Evolutionary conservation across 2,888 invertebrate species (phyloP), one percentile per base, ranked within the genome.

Genomic region (Masnerella sp.): DNA sequence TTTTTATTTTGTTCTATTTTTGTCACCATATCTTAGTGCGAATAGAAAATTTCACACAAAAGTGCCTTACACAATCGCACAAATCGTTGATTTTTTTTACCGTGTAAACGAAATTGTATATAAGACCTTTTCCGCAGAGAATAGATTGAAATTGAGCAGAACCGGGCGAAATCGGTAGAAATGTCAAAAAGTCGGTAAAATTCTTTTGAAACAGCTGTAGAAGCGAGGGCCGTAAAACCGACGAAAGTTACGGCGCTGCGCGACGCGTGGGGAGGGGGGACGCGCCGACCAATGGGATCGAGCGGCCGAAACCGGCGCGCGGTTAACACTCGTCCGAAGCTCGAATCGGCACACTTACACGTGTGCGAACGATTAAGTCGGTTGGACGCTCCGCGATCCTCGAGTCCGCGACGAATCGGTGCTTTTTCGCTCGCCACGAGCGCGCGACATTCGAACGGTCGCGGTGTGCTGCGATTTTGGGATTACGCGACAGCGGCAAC

Each of bases 311-410:
- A 76, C 78, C 78, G 78, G 78, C 79, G 79, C 77, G 79, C 81
- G 79, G 80, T 78, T 81, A 79, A 81, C 79, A 79, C 81, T 80
- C 78, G 78, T 75, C 75, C 71, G 78, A 79, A 79, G 80, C 81
- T 81, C 76, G 72, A 73, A 79, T 81, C 80, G 82, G 81, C 84
- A 87, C 82, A 87, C 82, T 86, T 84, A 86, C 87, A 87, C 87
- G 87, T 86, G 87, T 84, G 83, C 81, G 75, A 80, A 82, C 85
- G 84, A 83, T 78, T 76, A 56, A 76, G 64, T 76, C 79, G 76
- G 70, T 52, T 69, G 68, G 73, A 69, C 64, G 74, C 65, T 74
- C 62, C 68, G 18, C 71, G 51, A 22, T 18, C 30, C 40, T 56
- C 40, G 49, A 59, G 58, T 42, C 36, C 42, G 30, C 20, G 54